Evolutionary conservation across 2,797 vertebrate species (phyloP).

Genomic region (Anabacerthia variegaticeps): DNA sequence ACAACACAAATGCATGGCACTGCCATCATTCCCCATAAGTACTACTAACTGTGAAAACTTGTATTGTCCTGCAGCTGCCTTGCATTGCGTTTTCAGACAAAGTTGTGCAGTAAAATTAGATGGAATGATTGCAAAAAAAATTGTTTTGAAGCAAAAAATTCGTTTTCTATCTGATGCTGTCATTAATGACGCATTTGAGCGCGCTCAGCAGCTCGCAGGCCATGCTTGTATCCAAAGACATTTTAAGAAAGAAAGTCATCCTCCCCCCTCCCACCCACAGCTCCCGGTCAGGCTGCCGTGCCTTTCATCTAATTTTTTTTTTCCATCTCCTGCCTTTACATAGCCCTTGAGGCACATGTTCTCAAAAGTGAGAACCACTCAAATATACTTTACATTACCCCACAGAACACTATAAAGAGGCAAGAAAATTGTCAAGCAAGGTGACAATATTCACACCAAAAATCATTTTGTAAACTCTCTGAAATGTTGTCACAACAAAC

Average conservation of each 20-base stretch:
- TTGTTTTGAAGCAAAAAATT: not conserved
- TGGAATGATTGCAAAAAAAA: not conserved
- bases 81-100: not conserved
- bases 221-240: not conserved
- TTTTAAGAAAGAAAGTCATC: not conserved
- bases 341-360: conserved; percentile 27
- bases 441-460: conserved; percentile 66
- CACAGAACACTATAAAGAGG: conserved; percentile 12
- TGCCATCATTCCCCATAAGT: not conserved
- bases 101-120: not conserved
- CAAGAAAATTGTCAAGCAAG: conserved; percentile 57
- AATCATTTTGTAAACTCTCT: conserved; percentile 42
- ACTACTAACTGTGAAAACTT: not conserved
- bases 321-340: not conserved
- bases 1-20: not conserved
- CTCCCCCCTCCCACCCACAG: accelerated
- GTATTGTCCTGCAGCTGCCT: not conserved
- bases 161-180: not conserved
- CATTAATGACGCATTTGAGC: not conserved
- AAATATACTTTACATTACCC: conserved; percentile 39
- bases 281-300: not conserved
- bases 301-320: not conserved
- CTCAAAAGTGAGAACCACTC: conserved; percentile 42
- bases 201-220: not conserved
- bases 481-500: conserved; percentile 60